These are phyloP conservation scores for Rhagonycha lutea DNA, from an alignment of 2,888 invertebrate genomes.

Conservation along the genomic window DNA sequence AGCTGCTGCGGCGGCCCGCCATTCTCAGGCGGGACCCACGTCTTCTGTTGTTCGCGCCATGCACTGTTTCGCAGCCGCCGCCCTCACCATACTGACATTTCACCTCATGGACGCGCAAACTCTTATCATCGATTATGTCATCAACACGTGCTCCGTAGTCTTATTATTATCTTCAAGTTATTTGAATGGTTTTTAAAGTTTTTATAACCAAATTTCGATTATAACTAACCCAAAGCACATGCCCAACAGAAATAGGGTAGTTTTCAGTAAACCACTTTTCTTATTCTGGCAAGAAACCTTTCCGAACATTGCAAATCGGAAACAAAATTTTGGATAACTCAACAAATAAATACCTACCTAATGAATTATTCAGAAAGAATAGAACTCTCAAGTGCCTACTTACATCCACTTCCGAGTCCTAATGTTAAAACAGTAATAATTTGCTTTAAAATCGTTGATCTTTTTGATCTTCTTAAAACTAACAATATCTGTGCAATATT, in stretches of 20 bases:
- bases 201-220: neutral
- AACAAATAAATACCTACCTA: neutral
- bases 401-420: neutral
- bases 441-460: neutral
- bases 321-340: neutral
- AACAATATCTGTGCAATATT: too few relatives aligned
- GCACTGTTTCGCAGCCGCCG: conserved; percentile 43
- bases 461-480: too few relatives aligned
- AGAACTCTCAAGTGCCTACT: neutral
- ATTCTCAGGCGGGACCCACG: conserved; percentile 46
- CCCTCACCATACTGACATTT: conserved; percentile 42
- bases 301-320: neutral
- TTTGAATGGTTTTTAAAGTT: neutral
- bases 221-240: neutral
- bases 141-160: conserved; percentile 40
- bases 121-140: conserved; percentile 42
- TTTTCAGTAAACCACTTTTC: neutral
- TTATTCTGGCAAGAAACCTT: neutral
- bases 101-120: conserved; percentile 38
- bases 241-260: neutral
- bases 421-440: neutral
- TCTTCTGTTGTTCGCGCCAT: conserved; percentile 40
- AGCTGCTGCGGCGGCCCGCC: conserved; percentile 68
- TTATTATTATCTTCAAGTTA: neutral
- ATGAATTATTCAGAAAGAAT: neutral